Percentiles rank a stretch among this genome's conserved stretches.
These are phyloP conservation scores for Leucania comma DNA, from an alignment of 2,888 invertebrate genomes.

Conservation along the genomic window DNA sequence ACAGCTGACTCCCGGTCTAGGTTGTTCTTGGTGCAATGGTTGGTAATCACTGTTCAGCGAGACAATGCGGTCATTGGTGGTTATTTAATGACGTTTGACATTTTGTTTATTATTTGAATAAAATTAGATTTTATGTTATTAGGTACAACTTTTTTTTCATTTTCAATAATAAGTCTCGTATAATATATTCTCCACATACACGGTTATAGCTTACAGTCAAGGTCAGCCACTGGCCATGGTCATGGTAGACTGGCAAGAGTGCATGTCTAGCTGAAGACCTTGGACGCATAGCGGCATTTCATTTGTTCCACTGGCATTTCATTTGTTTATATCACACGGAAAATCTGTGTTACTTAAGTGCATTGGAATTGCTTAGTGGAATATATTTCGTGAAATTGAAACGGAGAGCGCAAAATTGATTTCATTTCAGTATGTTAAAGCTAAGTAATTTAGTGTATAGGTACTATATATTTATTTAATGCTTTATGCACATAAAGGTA, in stretches of 20 bases:
- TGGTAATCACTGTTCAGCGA: neutral
- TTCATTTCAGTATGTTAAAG: too few relatives aligned
- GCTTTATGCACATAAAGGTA: too few relatives aligned
- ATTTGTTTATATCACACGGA: constrained; percentile 48
- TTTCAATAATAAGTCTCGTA: neutral
- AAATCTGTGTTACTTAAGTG: constrained; percentile 41
- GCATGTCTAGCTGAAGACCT: constrained; percentile 46
- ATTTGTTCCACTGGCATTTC: constrained; percentile 33
- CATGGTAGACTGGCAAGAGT: constrained; percentile 8
- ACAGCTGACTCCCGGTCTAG: too few relatives aligned
- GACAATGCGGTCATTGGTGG: too few relatives aligned
- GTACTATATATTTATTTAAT: too few relatives aligned
- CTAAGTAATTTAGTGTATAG: too few relatives aligned
- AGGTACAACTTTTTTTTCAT: too few relatives aligned
- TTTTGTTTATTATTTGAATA: too few relatives aligned
- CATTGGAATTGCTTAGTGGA: constrained; percentile 19
- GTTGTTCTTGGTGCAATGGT: neutral
- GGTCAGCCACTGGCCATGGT: constrained; percentile 38
- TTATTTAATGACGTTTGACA: too few relatives aligned
- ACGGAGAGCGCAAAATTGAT: neutral
- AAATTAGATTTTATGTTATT: too few relatives aligned
- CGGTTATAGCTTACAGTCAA: constrained; percentile 27
- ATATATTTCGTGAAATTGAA: constrained; percentile 3
- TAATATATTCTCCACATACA: constrained; percentile 19
- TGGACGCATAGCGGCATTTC: constrained; percentile 32